A percentile compares a stretch with the other conserved stretches of the same genome.
phyloP scores from a whole-genome alignment of 2,113 vertebrate genomes.

The Mobula hypostoma region DNA sequence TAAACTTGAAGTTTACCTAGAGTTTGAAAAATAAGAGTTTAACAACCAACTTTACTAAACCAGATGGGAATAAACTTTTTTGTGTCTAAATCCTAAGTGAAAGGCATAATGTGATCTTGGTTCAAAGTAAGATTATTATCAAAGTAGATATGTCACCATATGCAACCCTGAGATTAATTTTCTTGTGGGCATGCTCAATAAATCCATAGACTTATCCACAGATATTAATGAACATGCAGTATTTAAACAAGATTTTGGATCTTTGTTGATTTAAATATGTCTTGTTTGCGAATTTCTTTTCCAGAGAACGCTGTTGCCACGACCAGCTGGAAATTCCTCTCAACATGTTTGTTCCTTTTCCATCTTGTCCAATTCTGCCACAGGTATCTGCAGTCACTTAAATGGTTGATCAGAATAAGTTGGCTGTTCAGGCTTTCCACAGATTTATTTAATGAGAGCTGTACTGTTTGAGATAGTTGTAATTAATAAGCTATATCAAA shows the following conservation, averaged over 20 bases:
- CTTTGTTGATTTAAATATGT: background rate
- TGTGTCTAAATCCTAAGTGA: background rate
- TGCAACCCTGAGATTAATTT: too few relatives aligned
- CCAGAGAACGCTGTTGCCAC: slow-evolving; percentile 84
- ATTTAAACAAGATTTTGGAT: background rate
- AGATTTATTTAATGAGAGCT: background rate
- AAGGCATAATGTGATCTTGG: background rate
- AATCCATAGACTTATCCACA: too few relatives aligned
- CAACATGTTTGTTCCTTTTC: slow-evolving; percentile 95
- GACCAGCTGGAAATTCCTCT: slow-evolving; percentile 81
- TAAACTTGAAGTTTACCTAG: background rate
- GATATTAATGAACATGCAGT: background rate
- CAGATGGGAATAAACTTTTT: background rate
- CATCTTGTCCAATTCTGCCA: slow-evolving; percentile 85
- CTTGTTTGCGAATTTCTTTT: background rate
- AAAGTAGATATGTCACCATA: too few relatives aligned
- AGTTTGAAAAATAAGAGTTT: background rate
- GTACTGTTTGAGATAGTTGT: background rate
- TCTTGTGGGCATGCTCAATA: too few relatives aligned
- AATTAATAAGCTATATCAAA: background rate
- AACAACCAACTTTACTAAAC: background rate
- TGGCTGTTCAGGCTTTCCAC: background rate
- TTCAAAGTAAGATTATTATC: too few relatives aligned
- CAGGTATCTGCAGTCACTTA: slow-evolving; percentile 61
- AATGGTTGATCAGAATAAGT: background rate